Base-by-base conservation (phyloP, 2,797 vertebrate species). In the Bradypodion ventrale region DNA sequence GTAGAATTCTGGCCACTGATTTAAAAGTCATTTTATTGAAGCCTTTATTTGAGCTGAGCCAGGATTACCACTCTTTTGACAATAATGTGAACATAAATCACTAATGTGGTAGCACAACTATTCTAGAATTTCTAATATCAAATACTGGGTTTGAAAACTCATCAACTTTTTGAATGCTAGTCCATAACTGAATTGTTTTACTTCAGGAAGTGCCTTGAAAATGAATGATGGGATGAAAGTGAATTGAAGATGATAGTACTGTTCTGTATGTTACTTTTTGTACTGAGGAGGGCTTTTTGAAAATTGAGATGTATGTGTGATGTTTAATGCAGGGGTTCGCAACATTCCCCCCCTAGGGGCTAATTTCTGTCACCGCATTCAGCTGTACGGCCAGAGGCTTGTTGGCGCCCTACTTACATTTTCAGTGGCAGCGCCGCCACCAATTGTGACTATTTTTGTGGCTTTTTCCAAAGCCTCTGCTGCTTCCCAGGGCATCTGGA, bases 301-400 rank as follows among this genome's bases (percentile, higher is more conserved):
- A 42, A 81, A 75, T 86, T 83, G 35, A 75, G 52, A 63, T 7
- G 15, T 90, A 84, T 59, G 85, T 80, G 79, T 85, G 89, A 80
- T 15, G 0, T n/a, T n/a, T n/a, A n/a, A n/a, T n/a, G n/a, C n/a
- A n/a, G n/a, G n/a, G n/a, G n/a, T n/a, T n/a, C n/a, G n/a, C n/a
- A n/a, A n/a, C n/a, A n/a, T n/a, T n/a, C n/a, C n/a, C n/a, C n/a
- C n/a, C n/a, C n/a, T n/a, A n/a, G n/a, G n/a, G n/a, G n/a, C n/a
- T n/a, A n/a, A n/a, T n/a, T n/a, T n/a, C n/a, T n/a, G n/a, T n/a
- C n/a, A n/a, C n/a, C n/a, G n/a, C n/a, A n/a, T n/a, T n/a, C n/a
- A n/a, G n/a, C n/a, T n/a, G n/a, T n/a, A n/a, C n/a, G n/a, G n/a
- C n/a, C n/a, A n/a, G n/a, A n/a, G n/a, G n/a, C n/a, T n/a, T n/a